Conservation (phyloP, 2,113 vertebrate species). For the Chloropsis hardwickii region DNA sequence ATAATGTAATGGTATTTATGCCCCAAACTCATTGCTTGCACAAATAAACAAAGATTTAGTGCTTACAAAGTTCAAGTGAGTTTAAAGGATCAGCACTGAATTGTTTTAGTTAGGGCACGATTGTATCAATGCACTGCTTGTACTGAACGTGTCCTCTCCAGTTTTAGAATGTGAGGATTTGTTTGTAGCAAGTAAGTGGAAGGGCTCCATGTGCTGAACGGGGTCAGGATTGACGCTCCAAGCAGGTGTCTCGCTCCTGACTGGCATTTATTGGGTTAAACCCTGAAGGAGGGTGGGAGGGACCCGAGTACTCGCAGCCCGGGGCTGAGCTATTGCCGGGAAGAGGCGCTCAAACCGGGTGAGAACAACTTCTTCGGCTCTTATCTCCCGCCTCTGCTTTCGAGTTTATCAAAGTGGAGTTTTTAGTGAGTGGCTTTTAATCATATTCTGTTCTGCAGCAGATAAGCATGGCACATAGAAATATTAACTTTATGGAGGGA, state of each 20-base stretch:
- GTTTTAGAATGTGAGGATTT: neutral
- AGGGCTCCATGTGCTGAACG: neutral
- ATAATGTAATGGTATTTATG: neutral
- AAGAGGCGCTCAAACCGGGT: neutral
- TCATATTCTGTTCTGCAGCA: neutral
- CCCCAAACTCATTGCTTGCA: neutral
- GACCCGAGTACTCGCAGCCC: neutral
- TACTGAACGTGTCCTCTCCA: accelerated
- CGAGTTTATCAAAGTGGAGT: neutral
- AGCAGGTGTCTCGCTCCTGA: neutral
- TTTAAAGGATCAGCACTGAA: neutral
- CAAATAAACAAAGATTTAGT: neutral
- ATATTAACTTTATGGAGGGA: neutral
- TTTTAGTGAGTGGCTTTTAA: neutral
- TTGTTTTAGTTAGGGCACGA: neutral
- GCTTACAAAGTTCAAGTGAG: neutral
- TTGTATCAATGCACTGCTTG: neutral
- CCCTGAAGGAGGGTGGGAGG: conserved; percentile 7
- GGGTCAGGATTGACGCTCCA: neutral
- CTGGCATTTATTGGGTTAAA: conserved; percentile 61
- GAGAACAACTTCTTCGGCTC: neutral
- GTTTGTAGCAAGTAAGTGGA: neutral
- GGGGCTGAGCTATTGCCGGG: conserved; percentile 15
- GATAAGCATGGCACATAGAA: neutral
- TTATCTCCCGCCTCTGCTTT: neutral